Base-by-base conservation (phyloP, 2,113 vertebrate genomes). In the Gasterosteus aculeatus region DNA sequence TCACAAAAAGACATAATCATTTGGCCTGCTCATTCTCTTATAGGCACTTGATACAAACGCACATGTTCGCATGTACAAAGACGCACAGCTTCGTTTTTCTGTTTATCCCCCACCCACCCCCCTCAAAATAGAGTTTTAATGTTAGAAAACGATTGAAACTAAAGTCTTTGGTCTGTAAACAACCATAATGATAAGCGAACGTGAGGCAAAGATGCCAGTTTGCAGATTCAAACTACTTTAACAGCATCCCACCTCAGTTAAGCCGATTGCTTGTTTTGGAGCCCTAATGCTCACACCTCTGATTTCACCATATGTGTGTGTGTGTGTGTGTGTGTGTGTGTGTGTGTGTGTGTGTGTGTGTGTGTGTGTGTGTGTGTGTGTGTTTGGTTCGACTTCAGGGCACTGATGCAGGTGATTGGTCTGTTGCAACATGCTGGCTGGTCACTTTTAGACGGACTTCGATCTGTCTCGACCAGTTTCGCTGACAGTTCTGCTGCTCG, bases 81-180 rank as follows among this genome's bases (percentile, higher is more conserved):
- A 96, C 92, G 95, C 87, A 92, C 84, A 94, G 86, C 78, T 92
- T 91, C 90, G 94, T 93, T 64, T 91, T 85, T 80, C 79, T 58
- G 87, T 82, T 60, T 29, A 29, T 26, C 22, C 11, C 11, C 53
- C 83, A 88, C 87, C 92, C 90, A 91, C 33, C 33, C 33, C 33
- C 33, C 33, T 93, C 89, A 94, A 92, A 95, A 93, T 90, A 72
- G 88, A 93, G 92, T 94, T 94, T 93, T 91, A 47, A 70, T 63
- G 76, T 83, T 81, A 82, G 77, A 90, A 26, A 89, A 91, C 60
- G 84, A 79, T 87, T 81, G 5, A 29, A 79, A 84, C 78, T 41
- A 61, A 79, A 79, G 88, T 97, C 96, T 99, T 98, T 98, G 97
- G 97, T 98, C 95, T 96, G 95, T 94, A 95, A 97, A 94, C 93